Evolutionary conservation across 53 echinoderm and acorn worm species (phyloP), one percentile per base, ranked within the genome.

Genomic region (Arbacia lixula): DNA sequence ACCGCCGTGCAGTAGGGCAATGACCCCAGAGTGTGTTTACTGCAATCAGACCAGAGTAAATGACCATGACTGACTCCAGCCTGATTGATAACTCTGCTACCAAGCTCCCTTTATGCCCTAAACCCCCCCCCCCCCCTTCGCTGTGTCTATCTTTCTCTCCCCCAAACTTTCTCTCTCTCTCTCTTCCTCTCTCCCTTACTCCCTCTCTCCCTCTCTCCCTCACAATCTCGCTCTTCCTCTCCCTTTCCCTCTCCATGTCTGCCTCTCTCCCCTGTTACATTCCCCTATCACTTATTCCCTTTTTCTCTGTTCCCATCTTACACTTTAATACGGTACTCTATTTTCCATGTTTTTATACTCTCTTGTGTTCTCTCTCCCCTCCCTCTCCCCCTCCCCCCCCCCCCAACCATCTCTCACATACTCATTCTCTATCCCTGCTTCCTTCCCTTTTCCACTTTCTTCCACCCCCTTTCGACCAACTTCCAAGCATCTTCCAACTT

Each of bases 1-100:
- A n/a, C n/a, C n/a, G n/a, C n/a, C n/a, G n/a, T 21, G 67, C 8
- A 37, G 40, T 22, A 43, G 69, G 43, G 69, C 69, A 69, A 69
- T 29, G 69, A 69, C 42, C 69, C 69, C 27, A 69, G 43, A 69
- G 43, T 43, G 29, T 69, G 69, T 69, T 69, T 69, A 69, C 40
- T 12, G 43, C 69, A 69, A 69, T 69, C 43, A 69, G 43, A 42
- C 69, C 39, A 37, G 67, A 69, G 42, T 39, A 69, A 69, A 74
- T 74, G 74, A 74, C 74, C 74, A 74, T 74, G 74, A 74, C 74
- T 74, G 74, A 74, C 53, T 74, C 74, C 74, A 74, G 74, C 74
- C 33, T 74, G 74, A 50, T 74, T 74, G 74, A 74, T 74, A 74
- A 74, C 74, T 74, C 69, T 69, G 69, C 69, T 69, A 69, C 67